A percentile compares a stretch with the other conserved stretches of the same genome.
Conservation (phyloP, 2,797 vertebrate genomes). For the Malurus splendens region DNA sequence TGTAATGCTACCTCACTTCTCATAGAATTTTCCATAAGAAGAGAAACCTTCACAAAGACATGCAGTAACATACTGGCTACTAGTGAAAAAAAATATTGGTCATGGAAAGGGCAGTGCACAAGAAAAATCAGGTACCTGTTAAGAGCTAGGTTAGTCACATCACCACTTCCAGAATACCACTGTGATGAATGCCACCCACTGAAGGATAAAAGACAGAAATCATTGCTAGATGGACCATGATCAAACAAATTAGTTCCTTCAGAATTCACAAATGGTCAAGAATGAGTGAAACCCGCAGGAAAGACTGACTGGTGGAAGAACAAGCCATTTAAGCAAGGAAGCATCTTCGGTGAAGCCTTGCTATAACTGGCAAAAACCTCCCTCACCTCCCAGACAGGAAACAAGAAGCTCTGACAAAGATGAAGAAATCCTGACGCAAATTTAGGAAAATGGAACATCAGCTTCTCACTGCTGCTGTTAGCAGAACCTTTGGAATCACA, state of each 20-base stretch:
- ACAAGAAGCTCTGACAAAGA: not conserved
- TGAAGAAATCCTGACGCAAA: not conserved
- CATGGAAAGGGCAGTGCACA: not conserved
- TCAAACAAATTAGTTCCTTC: not conserved
- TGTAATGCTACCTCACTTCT: not conserved
- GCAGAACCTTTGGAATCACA: not conserved
- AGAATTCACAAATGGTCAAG: not conserved
- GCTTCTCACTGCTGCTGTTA: not conserved
- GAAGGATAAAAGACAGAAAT: not conserved
- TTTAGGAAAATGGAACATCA: not conserved
- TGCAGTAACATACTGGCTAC: not conserved
- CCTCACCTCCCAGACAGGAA: not conserved
- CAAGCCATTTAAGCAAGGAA: not conserved
- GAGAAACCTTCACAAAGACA: not conserved
- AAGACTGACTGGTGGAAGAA: not conserved
- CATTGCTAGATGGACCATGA: not conserved
- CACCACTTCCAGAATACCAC: not conserved
- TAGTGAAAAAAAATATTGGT: not conserved
- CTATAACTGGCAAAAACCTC: not conserved
- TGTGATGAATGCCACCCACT: not conserved
- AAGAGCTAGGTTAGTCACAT: not conserved
- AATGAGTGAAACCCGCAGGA: not conserved
- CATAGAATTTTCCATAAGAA: not conserved
- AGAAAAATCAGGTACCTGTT: not conserved
- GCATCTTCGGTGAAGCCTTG: not conserved